Percentiles rank a stretch among this genome's conserved stretches.
phyloP scores from a whole-genome alignment of 2,888 invertebrate genomes.

The Apamea anceps region DNA sequence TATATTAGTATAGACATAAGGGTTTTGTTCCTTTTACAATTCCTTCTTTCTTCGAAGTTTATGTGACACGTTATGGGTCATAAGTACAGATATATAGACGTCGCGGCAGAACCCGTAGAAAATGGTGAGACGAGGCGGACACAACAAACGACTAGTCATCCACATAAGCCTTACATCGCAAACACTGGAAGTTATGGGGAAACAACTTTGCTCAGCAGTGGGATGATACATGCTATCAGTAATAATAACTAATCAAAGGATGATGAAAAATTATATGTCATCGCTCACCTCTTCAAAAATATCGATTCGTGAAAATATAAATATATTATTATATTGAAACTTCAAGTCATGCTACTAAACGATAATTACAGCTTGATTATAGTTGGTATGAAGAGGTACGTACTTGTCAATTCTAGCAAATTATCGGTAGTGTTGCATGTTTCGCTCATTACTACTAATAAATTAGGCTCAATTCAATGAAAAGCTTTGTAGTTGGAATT shows the following conservation, averaged over 20 bases:
- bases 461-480: slow-evolving; percentile 12
- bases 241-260: neutral
- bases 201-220: neutral
- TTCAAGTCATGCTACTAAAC: neutral
- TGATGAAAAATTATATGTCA: neutral
- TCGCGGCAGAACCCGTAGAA: neutral
- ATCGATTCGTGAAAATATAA: slow-evolving; percentile 9
- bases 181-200: neutral
- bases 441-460: too few relatives aligned
- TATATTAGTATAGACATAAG: neutral
- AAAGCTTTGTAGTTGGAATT: slow-evolving; percentile 16
- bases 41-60: neutral
- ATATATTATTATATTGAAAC: neutral
- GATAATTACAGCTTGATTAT: neutral
- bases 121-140: neutral
- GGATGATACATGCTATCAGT: neutral
- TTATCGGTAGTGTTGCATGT: neutral
- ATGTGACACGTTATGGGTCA: neutral
- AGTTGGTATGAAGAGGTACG: slow-evolving; percentile 19
- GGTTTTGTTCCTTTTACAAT: neutral
- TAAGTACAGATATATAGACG: neutral
- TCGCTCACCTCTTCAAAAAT: neutral
- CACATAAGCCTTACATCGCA: neutral
- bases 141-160: neutral
- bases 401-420: slow-evolving; percentile 32